Base-by-base conservation (phyloP, 2,888 invertebrate species). In the Dioctria linearis region DNA sequence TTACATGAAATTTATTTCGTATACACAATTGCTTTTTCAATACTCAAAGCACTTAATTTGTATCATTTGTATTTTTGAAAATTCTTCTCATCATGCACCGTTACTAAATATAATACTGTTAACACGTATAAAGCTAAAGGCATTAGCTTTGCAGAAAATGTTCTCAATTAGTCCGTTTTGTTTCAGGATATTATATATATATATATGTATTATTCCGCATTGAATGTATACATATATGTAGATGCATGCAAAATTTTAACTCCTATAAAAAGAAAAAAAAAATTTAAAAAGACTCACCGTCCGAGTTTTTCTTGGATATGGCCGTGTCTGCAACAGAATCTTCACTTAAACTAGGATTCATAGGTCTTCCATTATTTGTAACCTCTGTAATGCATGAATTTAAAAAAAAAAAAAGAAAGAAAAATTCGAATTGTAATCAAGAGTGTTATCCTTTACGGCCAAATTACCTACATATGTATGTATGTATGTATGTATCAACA, bases 311-410 rank as follows among this genome's bases (percentile, higher is more conserved):
- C 91, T 95, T 95, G 89, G 93, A 93, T 89, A 94, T 91, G 87
- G 93, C 93, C 86, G 94, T 94, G 89, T 95, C 95, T 85, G 94
- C 92, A 87, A 95, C 94, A 85, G 94, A 94, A 90, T 95, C 95
- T 90, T 95, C 94, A 90, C 94, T 94, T 90, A 93, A 93, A 89
- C 94, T 93, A 84, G 94, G 92, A 90, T 94, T 93, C 85, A 93
- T 89, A 86, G 91, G 90, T 87, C 90, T 90, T 84, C 90, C 89
- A 87, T 90, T 90, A 87, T 88, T 89, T 86, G 89, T 88, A 86
- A 89, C 89, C 87, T 89, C 90, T 89, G 89, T 85, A 88, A 89
- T 86, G 85, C 84, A 85, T 84, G 85, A 85, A 85, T 85, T 85
- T 84, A 83, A 83, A 83, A 80, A 80, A 63, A 79, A 82, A 61